phyloP scores from a whole-genome alignment of 2,888 invertebrate genomes.

The Vanessa cardui region DNA sequence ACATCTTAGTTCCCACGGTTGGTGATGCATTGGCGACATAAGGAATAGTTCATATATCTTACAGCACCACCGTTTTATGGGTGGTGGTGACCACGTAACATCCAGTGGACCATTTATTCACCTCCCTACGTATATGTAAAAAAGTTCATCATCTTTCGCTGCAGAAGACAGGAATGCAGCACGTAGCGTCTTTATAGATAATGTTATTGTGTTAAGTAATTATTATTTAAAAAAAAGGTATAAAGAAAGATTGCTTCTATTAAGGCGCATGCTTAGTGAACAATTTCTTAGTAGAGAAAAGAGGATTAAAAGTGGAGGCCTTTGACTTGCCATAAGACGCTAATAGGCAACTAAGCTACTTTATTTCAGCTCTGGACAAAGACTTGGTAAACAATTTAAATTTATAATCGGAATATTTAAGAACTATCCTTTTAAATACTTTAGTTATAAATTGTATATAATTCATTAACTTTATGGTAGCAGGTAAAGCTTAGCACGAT shows the following conservation, averaged over 20 bases:
- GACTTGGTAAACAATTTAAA: conserved; percentile 14
- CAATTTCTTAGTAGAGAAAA: conserved; percentile 24
- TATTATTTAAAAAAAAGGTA: neutral
- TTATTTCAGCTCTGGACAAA: conserved; percentile 20
- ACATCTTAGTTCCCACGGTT: no score
- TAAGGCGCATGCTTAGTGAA: conserved; percentile 17
- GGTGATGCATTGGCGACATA: no score
- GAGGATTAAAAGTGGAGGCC: conserved; percentile 28
- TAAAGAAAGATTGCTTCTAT: conserved; percentile 14
- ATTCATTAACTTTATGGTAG: no score
- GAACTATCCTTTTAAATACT: neutral
- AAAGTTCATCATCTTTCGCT: neutral
- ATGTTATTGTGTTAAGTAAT: neutral
- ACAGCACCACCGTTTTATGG: no score
- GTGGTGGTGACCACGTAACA: no score
- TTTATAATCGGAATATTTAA: neutral
- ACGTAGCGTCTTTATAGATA: neutral
- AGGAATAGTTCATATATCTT: no score
- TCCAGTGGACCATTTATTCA: no score
- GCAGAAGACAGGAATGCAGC: neutral
- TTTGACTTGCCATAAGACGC: conserved; percentile 26
- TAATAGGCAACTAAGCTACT: conserved; percentile 26
- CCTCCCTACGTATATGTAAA: no score
- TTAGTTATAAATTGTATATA: no score
- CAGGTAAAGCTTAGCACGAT: no score